Base-by-base conservation (phyloP, 2,888 invertebrate species). In the Oligia fasciuncula region DNA sequence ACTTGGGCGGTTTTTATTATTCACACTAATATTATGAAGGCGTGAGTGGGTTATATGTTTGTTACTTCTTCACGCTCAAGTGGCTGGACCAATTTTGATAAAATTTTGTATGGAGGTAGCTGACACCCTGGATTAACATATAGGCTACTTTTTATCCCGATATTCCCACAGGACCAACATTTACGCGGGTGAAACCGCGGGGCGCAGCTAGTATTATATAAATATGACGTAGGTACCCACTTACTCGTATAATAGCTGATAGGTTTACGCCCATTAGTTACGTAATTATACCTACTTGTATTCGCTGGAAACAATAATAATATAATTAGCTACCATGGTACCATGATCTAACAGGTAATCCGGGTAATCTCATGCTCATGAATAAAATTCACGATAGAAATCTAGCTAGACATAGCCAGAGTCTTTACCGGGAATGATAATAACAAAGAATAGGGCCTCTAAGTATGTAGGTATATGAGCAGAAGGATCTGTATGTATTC, bases 191-290 rank as follows among this genome's bases (percentile, higher is more conserved):
- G 29, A 29, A 29, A 29, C 29, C 29, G 1, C 29, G 29, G 29
- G 29, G 29, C 29, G 29, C 29, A 29, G 29, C 29, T 29, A 29
- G 29, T 29, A 29, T 29, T 29, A 40, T 63, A 46, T 46, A 67
- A 66, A 62, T 49, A 68, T 71, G 46, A 68, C 23, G 62, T 51
- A 63, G 19, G 14, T 29, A 29, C 11, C 14, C 5, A 40, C 40
- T 5, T 65, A 57, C 17, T 70, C 57, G 49, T 72, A 40, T 49
- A 57, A 6, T 40, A 35, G 40, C 78, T 70, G 63, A 65, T 70
- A 83, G 62, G 82, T 83, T 73, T 60, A 81, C 83, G 81, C 83
- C 78, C 78, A 73, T 79, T 35, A 1, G n/a, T 69, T 43, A 69
- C 29, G 54, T 60, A 9, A 67, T n/a, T 63, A 29, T 5, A n/a